Conservation (phyloP, 2,797 vertebrate species). For the Aldrovandia affinis region DNA sequence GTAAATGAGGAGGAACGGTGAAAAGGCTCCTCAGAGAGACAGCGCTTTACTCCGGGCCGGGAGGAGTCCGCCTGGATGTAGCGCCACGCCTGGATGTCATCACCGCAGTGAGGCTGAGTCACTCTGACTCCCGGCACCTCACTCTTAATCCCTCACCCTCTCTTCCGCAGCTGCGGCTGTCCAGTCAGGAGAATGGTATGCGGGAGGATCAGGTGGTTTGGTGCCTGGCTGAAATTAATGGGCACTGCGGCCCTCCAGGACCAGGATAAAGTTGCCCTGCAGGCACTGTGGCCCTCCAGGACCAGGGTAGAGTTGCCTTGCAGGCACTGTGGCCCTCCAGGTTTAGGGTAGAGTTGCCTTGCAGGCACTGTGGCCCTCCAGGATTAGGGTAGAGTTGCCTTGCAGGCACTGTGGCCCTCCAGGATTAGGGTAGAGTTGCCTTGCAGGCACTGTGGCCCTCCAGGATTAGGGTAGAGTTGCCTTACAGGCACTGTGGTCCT, state of each 20-base stretch:
- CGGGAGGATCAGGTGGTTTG: background rate
- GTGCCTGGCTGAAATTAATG: background rate
- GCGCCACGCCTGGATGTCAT: background rate
- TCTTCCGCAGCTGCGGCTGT: background rate
- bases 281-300: background rate
- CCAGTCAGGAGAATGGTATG: background rate
- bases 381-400: background rate
- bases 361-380: too few species aligned
- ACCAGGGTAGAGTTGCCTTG: background rate
- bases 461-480: background rate
- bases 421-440: background rate
- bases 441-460: background rate
- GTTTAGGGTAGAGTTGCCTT: background rate
- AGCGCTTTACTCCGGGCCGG: too few species aligned
- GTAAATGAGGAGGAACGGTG: too few species aligned
- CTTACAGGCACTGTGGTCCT: background rate
- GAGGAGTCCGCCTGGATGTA: background rate
- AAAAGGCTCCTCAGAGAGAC: too few species aligned
- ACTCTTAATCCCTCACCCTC: background rate
- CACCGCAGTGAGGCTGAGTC: background rate
- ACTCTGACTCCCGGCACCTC: background rate
- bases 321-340: background rate
- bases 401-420: background rate
- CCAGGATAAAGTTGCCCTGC: background rate
- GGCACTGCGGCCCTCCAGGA: background rate